Evolutionary conservation across 2,888 invertebrate species (phyloP).

Genomic region (Drosophila meridiana): DNA sequence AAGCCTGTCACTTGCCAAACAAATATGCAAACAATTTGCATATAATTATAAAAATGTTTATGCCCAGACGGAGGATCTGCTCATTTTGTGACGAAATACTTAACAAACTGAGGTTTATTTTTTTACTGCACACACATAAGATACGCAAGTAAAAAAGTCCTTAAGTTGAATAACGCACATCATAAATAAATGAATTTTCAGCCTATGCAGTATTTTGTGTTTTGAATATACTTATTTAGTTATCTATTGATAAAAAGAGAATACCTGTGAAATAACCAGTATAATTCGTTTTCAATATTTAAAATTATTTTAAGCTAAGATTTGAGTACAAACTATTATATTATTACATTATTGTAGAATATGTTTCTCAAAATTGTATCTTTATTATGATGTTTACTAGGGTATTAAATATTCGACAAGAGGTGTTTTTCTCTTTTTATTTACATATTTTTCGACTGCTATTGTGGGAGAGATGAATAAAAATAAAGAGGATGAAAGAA

Average conservation of each 20-base stretch:
- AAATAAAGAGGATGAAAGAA: neutral
- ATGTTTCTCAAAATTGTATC: neutral
- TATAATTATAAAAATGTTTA: conserved; percentile 27
- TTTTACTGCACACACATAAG: neutral
- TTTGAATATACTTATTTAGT: too few relatives aligned
- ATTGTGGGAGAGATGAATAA: neutral
- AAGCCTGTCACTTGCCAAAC: conserved; percentile 31
- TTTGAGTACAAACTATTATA: neutral
- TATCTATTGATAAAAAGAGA: neutral
- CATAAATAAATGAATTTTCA: neutral
- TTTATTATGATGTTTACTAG: neutral
- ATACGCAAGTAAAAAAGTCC: neutral
- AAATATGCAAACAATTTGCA: conserved; percentile 61
- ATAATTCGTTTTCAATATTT: neutral
- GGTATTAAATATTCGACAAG: neutral
- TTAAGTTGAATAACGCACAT: neutral
- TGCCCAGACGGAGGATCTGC: neutral
- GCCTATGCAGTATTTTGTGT: too few relatives aligned
- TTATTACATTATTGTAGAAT: neutral
- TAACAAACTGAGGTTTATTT: neutral
- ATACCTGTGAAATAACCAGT: neutral
- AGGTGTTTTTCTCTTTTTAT: neutral
- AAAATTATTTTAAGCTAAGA: neutral
- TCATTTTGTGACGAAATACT: neutral
- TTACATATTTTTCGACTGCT: neutral